Percentiles rank a stretch among this genome's conserved stretches.
These are phyloP conservation scores for Epizoanthus rinbou DNA, from an alignment of 92 coral and sea anemone species.

Conservation along the genomic window DNA sequence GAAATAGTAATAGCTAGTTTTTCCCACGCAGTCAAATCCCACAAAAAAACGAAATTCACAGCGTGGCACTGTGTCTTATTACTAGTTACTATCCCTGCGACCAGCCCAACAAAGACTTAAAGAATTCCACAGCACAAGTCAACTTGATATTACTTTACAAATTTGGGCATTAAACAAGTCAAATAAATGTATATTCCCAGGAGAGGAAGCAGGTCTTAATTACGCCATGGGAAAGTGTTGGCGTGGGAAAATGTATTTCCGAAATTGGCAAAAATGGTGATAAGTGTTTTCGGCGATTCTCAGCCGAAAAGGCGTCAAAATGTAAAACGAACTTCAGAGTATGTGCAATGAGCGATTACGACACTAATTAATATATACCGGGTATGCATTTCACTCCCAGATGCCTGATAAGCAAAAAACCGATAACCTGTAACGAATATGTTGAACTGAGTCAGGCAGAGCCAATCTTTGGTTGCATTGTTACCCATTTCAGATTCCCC, in stretches of 20 bases:
- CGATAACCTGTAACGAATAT: slow-evolving; percentile 36
- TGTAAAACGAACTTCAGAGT: slow-evolving; percentile 36
- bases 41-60: neutral
- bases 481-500: slow-evolving; percentile 13
- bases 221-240: slow-evolving; percentile 8
- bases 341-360: slow-evolving; percentile 31
- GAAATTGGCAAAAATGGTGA: slow-evolving; percentile 33
- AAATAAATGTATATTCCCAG: neutral
- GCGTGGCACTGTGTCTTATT: neutral
- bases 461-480: too few species aligned
- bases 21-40: slow-evolving; percentile 27
- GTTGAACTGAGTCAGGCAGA: neutral
- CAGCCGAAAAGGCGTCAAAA: slow-evolving; percentile 46
- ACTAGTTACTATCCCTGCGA: neutral
- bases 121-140: too few species aligned
- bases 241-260: slow-evolving; percentile 43
- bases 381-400: slow-evolving; percentile 21
- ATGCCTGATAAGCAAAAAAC: neutral
- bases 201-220: slow-evolving; percentile 27
- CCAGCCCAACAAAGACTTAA: neutral
- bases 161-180: neutral
- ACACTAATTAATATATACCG: slow-evolving; percentile 32
- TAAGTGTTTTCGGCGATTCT: slow-evolving; percentile 39
- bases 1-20: slow-evolving; percentile 9
- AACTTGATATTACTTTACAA: neutral